Evolutionary conservation across 1,140 invertebrate species (phyloP).

Genomic region (Neotoxoptera formosana): DNA sequence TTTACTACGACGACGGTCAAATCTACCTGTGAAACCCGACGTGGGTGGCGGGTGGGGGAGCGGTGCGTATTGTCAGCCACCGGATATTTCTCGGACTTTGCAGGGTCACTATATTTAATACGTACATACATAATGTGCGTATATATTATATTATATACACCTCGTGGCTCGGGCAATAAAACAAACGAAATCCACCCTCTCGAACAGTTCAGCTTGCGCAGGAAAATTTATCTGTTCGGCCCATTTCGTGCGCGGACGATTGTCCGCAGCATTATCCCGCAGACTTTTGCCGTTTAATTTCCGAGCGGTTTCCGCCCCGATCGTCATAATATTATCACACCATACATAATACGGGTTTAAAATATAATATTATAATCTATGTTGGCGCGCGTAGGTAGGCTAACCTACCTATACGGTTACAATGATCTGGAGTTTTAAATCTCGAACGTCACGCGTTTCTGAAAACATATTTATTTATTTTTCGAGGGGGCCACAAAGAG

Average conservation of each 20-base stretch:
- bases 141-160: neutral
- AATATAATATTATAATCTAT: neutral
- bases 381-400: neutral
- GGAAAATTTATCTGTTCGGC: neutral
- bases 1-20: neutral
- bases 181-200: neutral
- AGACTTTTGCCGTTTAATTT: slow-evolving; percentile 4
- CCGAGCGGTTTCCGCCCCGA: neutral
- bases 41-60: neutral
- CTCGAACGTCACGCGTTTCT: neutral
- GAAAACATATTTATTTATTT: neutral
- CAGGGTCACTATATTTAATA: neutral
- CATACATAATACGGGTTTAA: neutral
- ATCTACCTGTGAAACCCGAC: neutral
- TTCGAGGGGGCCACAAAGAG: no score
- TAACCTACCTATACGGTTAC: neutral
- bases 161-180: neutral
- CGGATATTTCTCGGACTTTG: neutral
- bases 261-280: neutral
- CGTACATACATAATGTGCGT: neutral
- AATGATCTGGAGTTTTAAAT: neutral
- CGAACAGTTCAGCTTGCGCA: neutral
- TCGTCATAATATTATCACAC: neutral
- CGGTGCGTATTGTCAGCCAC: neutral
- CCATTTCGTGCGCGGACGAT: neutral